Evolutionary conservation across 2,113 vertebrate species (phyloP), one percentile per base, ranked within the genome.

Genomic region (Myocastor coypus): DNA sequence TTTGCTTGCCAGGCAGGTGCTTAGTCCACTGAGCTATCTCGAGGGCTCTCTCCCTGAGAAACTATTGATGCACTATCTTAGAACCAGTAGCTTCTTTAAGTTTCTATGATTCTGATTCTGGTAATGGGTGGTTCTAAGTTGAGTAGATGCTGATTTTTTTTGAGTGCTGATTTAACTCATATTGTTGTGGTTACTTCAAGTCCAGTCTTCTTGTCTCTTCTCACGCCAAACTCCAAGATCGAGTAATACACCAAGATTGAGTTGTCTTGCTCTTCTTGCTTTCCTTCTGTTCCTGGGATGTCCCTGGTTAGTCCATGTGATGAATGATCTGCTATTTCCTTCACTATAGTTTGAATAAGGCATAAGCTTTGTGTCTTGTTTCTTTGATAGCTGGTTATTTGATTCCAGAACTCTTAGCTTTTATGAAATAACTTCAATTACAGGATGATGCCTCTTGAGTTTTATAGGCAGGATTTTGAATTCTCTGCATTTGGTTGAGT

Each of bases 371-470:
- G n/a, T 28, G 24, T 85, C 34, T 93, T 94, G 4, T 87, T 92
- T 26, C 68, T 94, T 92, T 22, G 71, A 64, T 42, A 26, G 68
- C 68, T 86, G 34, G 46, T 32, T n/a, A 87, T 80, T 73, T 37
- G 81, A 50, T 94, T 89, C 32, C 61, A 50, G 84, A 94, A 61
- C 64, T 87, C 37, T 34, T 87, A 89, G 40, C 22, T 94, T 55
- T 87, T 77, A 19, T 28, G 93, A 73, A 88, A 77, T 20, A 89
- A 34, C 57, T 95, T 78, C 52, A 17, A 92, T 92, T 95, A 78
- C 66, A 91, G 91, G 66, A 82, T 19, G 32, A 34, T 66, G 14
- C 19, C 68, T 88, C 84, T 37, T 37, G 40, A 73, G 28, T 96
- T 92, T 90, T 37, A 87, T 61, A 92, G 73, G 57, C 5, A 73